phyloP scores from a whole-genome alignment of 2,113 vertebrate species.

The Eulacestoma nigropectus region DNA sequence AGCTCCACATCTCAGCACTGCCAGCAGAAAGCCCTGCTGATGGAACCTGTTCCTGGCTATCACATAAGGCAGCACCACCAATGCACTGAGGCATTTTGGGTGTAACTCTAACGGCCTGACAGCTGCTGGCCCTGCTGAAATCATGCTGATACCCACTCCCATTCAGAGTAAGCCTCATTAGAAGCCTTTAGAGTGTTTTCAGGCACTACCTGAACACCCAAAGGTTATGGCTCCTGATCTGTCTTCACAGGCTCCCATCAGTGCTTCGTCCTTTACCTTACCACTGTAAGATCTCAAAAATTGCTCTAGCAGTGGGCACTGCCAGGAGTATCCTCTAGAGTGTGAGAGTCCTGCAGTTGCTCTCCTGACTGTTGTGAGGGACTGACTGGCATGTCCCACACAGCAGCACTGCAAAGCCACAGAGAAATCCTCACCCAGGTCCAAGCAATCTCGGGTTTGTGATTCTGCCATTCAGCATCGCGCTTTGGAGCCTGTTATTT shows the following conservation, averaged over 20 bases:
- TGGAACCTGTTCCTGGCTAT: background rate
- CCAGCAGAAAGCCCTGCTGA: background rate
- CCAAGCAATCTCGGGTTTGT: background rate
- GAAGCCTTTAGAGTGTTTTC: background rate
- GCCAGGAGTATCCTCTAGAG: background rate
- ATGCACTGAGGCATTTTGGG: background rate
- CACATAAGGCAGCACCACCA: rapidly evolving
- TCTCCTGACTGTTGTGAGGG: background rate
- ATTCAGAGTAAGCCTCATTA: background rate
- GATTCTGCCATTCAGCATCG: background rate
- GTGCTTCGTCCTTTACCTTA: background rate
- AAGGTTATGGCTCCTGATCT: background rate
- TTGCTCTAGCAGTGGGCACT: background rate
- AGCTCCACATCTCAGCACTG: background rate
- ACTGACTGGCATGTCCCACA: background rate
- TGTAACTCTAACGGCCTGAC: background rate
- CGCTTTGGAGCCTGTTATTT: background rate
- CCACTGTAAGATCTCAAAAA: background rate
- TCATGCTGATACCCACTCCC: background rate
- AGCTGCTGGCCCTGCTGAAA: background rate
- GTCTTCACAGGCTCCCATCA: background rate
- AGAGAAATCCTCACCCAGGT: background rate
- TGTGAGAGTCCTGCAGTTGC: background rate
- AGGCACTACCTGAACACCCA: background rate
- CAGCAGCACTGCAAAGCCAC: background rate